Evolutionary conservation across 2,888 invertebrate species (phyloP), one percentile per base, ranked within the genome.

Genomic region (Mesoligia furuncula): DNA sequence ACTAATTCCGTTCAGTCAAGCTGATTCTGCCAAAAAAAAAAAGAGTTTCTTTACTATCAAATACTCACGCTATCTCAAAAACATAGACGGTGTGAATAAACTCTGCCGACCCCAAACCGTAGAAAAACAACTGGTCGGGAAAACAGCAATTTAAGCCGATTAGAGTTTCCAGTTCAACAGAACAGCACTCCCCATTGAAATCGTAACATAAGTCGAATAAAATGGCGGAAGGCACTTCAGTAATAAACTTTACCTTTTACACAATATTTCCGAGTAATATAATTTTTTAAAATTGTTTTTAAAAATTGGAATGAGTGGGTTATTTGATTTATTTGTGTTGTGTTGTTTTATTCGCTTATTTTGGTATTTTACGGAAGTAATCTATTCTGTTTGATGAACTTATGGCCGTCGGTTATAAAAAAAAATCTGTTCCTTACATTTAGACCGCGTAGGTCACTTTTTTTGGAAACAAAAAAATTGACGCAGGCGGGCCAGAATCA

Each of bases 81-180:
- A 54, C 59, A 66, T 42, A 36, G 20, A 20, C 62, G 36, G 27
- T 45, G 2, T 27, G 36, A 59, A 27, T 48, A 48, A 72, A 42
- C 42, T 45, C 79, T 51, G 48, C 73, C 27, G 36, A 42, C 11
- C 74, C 61, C 17, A 39, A 75, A 69, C 27, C n/a, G 48, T 73
- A n/a, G 20, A 13, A 59, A 20, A 70, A 66, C 54, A 54, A 81
- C 24, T 74, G 73, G 31, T 39, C 70, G 72, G 42, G 27, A 75
- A 80, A 80, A 83, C 65, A 77, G 62, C 57, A 31, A 45, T 59
- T 39, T 83, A 83, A 85, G 77, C 82, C 79, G 85, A 78, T 85
- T 85, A 82, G 61, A 69, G 36, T 79, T 82, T 72, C 62, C 73
- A 73, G 66, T 66, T 66, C 73, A 81, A 75, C 48, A 39, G 68